These are phyloP conservation scores for Trilocha varians DNA, from an alignment of 2,888 invertebrate species.

Conservation along the genomic window DNA sequence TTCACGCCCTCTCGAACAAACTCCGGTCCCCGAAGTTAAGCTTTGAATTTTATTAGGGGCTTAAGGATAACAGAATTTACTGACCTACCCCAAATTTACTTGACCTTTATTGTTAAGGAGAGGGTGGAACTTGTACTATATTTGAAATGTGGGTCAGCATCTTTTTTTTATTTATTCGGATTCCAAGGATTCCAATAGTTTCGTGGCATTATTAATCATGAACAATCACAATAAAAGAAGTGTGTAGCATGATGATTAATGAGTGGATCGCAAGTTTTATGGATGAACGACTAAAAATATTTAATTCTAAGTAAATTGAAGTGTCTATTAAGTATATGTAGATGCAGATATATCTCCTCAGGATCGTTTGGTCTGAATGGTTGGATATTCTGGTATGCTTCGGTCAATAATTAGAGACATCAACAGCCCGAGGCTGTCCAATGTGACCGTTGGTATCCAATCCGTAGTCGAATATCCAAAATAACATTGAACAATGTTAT, in stretches of 20 bases:
- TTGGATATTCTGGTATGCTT: background rate
- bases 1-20: background rate
- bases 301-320: too few relatives aligned
- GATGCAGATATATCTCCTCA: background rate
- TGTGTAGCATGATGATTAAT: too few relatives aligned
- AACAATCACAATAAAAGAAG: too few relatives aligned
- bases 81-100: background rate
- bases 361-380: background rate
- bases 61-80: background rate
- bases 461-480: too few relatives aligned
- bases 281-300: too few relatives aligned
- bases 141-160: background rate
- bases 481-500: too few relatives aligned
- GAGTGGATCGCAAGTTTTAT: too few relatives aligned
- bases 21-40: background rate
- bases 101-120: background rate
- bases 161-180: background rate
- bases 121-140: background rate
- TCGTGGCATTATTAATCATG: too few relatives aligned
- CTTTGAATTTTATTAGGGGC: background rate
- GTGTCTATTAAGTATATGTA: background rate
- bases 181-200: too few relatives aligned
- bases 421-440: slow-evolving; percentile 1
- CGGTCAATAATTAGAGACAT: slow-evolving; percentile 2
- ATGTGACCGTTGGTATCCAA: too few relatives aligned